Base-by-base conservation (phyloP, 2,888 invertebrate species). In the Diaperis boleti region DNA sequence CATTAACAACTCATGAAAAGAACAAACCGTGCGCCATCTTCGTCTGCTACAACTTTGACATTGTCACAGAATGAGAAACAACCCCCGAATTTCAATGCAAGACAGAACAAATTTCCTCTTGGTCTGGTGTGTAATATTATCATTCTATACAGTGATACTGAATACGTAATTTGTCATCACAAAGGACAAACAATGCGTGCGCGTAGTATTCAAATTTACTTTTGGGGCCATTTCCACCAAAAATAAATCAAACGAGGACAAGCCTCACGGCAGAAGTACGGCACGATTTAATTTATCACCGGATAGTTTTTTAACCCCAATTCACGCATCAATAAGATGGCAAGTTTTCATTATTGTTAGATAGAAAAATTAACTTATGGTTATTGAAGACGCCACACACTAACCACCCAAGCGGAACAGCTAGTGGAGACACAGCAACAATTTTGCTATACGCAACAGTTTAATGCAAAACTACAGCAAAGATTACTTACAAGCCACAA, bases 91-190 rank as follows among this genome's bases (percentile, higher is more conserved):
- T 44, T 22, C 14, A 22, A 8, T 20, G 11, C 13, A 44, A 44
- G 22, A 13, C 29, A 8, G 47, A 47, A 31, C 47, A 31, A 47
- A 47, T 47, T 22, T 26, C 47, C 29, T 29, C 47, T 47, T 47
- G 31, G 29, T 14, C 47, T 17, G 44, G 44, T 29, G 29, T 22
- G 47, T 49, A 33, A 39, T 39, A 39, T 39, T 39, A 39, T 39
- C 39, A 35, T 33, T 49, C 35, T 17, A 49, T 33, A 35, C 33
- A 35, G 49, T 49, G 35, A 49, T 18, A 35, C 14, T 49, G 49
- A 49, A 49, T 49, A 35, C 35, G 49, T 49, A 49, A 49, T 49
- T 49, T 49, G 49, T 49, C 49, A 35, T 49, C 49, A 49, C 49
- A 31, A 49, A 49, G 31, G 20, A 35, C 49, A 49, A 49, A 49